Conservation (phyloP, 1,140 invertebrate species). For the Pogonus chalceus region DNA sequence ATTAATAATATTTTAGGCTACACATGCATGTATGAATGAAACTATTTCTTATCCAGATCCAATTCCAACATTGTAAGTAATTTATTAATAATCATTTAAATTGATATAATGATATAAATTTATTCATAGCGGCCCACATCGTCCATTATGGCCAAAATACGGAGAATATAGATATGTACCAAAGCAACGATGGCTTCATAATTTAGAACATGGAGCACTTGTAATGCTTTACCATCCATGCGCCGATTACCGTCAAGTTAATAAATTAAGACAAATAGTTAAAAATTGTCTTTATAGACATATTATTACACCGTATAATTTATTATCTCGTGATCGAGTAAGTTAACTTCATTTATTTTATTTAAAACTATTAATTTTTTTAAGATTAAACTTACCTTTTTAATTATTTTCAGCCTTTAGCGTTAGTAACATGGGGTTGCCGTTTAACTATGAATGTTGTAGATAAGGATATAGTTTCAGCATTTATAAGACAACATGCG, state of each 20-base stretch:
- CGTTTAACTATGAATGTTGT: conserved; percentile 61
- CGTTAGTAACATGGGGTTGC: conserved; percentile 67
- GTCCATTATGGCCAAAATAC: conserved; percentile 71
- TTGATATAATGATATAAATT: not conserved
- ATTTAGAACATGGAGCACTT: conserved; percentile 75
- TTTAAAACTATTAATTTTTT: not conserved
- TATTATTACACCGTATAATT: conserved; percentile 65
- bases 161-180: conserved; percentile 78
- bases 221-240: conserved; percentile 86
- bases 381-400: conserved; percentile 22
- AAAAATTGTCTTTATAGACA: conserved; percentile 64
- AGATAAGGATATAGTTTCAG: conserved; percentile 40
- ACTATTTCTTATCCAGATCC: conserved; percentile 50
- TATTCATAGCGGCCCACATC: conserved; percentile 60
- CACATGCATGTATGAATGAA: conserved; percentile 59
- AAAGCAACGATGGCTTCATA: conserved; percentile 74
- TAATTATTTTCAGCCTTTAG: conserved; percentile 65
- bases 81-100: conserved; percentile 14
- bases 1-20: conserved; percentile 46
- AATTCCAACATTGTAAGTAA: conserved; percentile 55
- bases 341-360: conserved; percentile 20
- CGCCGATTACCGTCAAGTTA: conserved; percentile 55
- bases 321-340: conserved; percentile 51
- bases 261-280: conserved; percentile 52
- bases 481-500: conserved; percentile 58